Evolutionary conservation across 2,888 invertebrate genomes (phyloP), one percentile per base, ranked within the genome.

Genomic region (Cheilosia pagana): DNA sequence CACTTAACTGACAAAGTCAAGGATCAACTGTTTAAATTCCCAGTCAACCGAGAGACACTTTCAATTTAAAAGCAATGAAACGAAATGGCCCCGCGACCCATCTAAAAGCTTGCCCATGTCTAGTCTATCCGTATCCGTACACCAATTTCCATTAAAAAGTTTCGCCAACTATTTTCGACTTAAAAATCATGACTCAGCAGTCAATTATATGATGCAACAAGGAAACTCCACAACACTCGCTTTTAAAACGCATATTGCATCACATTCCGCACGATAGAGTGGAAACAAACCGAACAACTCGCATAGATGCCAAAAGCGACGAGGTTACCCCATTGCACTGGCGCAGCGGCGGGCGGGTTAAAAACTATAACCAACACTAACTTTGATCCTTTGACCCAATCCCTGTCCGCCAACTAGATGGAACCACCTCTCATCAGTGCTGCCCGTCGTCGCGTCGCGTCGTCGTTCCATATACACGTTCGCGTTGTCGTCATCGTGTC

Each of bases 171-270:
- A 81, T 81, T 79, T 74, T 65, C 55, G 41, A 75, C 53, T 65
- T 65, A 65, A 81, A 85, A 79, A 75, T 75, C 85, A 85, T 81
- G 85, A 85, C 60, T 85, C 70, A 71, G 65, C 85, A 70, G 60
- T 74, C 74, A 74, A 63, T 82, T 68, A 45, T 68, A 45, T 67
- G 59, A 21, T 72, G 45, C 65, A 65, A 35, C 23, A 31, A 21
- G 23, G 41, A 14, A 52, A 23, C 23, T 50, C 23, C 25, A 23
- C 50, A 50, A 21, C 39, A 35, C 39, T 39, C 55, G 45, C 43
- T 19, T 19, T 52, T 65, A 63, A 57, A 76, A 60, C 67, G 77
- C 71, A 72, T 77, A 71, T 77, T 82, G 77, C 82, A 82, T 72
- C 72, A 74, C 82, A 83, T 72, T 82, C 82, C 78, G 35, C 35